These are phyloP conservation scores for Glareola pratincola DNA, from an alignment of 2,113 vertebrate genomes.

Conservation along the genomic window DNA sequence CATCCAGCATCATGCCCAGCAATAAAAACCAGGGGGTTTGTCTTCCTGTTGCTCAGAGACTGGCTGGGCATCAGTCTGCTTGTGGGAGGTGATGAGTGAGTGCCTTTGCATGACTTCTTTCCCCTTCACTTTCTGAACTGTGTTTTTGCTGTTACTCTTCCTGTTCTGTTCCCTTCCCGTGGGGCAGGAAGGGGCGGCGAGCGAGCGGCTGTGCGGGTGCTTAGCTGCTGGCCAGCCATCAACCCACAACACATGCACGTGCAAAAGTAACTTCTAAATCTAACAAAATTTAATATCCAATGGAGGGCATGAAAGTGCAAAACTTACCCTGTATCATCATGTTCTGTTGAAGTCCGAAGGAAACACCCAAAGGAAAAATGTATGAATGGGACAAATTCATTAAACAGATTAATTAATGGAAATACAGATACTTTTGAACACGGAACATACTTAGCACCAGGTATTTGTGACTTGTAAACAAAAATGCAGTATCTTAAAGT, in stretches of 20 bases:
- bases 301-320: background rate
- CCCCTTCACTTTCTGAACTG: background rate
- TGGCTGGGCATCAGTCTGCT: background rate
- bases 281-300: background rate
- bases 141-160: background rate
- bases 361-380: background rate
- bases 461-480: background rate
- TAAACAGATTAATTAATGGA: background rate
- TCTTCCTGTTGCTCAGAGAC: background rate
- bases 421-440: background rate
- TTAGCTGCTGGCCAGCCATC: background rate
- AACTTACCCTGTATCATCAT: background rate
- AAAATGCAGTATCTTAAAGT: background rate
- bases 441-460: background rate
- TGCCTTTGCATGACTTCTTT: background rate
- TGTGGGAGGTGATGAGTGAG: background rate
- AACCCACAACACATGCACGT: accelerated
- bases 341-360: background rate
- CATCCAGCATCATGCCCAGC: background rate
- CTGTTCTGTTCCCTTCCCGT: background rate
- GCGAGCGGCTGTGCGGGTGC: accelerated
- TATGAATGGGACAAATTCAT: background rate
- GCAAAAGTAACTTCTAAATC: background rate
- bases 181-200: accelerated
- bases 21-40: background rate